Evolutionary conservation across 2,797 vertebrate genomes (phyloP), one percentile per base, ranked within the genome.

Genomic region (Sternotherus odoratus): DNA sequence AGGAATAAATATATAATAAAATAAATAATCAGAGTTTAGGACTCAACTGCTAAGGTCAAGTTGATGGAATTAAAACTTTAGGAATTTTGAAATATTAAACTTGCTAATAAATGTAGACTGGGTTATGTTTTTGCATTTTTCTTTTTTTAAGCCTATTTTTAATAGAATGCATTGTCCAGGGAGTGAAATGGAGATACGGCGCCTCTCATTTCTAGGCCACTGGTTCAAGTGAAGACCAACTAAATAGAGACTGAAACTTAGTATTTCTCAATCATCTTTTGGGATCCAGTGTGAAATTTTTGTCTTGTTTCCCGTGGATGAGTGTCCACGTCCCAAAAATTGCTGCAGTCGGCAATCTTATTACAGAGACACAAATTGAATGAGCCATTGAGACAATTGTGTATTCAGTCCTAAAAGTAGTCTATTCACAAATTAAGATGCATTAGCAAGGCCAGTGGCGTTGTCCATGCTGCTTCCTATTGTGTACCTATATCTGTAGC

Each of bases 321-420:
- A 77, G 49, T 77, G 69, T 12, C 26, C 2, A 28, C 23, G 12
- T 78, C 6, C 1, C n/a, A 72, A 75, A 90, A 86, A 28, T n/a
- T 36, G 3, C 30, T 0, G 0, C 72, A 2, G 36, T 69, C 12
- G 7, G 36, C 36, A 24, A 5, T 43, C 39, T 72, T 24, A 26
- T 23, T 72, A 72, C 53, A 83, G 28, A 33, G 17, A 72, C 48
- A n/a, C 51, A 63, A 15, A 48, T 51, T 50, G 33, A 46, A 66
- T 43, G 43, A 43, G 83, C 77, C 77, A 5, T 2, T 87, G 30
- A 63, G 43, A 1, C 54, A 72, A 21, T 49, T 66, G 9, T 30
- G 53, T 30, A 2, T 19, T 85, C 72, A 43, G 26, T 74, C 39
- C 24, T 74, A 28, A 46, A 74, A 74, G 43, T 51, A 21, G 1